Percentiles rank a stretch among this genome's conserved stretches.
These are phyloP conservation scores for Nannobrachium achirus DNA, from an alignment of 2,113 vertebrate genomes.

Conservation along the genomic window DNA sequence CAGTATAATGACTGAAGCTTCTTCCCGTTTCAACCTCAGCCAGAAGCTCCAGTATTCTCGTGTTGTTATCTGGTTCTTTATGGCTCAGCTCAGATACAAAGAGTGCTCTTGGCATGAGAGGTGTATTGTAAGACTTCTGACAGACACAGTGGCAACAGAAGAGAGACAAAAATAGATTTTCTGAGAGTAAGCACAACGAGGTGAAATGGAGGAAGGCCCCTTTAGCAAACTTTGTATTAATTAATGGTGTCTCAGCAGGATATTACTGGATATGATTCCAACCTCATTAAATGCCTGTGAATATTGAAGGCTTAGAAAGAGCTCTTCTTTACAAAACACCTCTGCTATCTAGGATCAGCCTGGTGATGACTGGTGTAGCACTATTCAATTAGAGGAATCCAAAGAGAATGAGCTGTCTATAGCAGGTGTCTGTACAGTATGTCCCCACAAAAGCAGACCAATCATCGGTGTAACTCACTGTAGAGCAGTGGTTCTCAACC, in stretches of 20 bases:
- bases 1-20: slow-evolving; percentile 34
- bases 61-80: slow-evolving; percentile 31
- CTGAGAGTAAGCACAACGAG: slow-evolving; percentile 74
- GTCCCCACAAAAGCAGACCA: not conserved
- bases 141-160: slow-evolving; percentile 63
- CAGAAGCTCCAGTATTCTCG: slow-evolving; percentile 46
- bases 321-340: slow-evolving; percentile 36
- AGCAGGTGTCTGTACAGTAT: not conserved
- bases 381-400: too few relatives aligned
- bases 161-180: slow-evolving; percentile 74
- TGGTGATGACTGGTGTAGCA: too few relatives aligned
- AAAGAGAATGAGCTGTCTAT: too few relatives aligned
- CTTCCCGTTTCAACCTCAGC: slow-evolving; percentile 39
- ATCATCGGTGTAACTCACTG: too few relatives aligned
- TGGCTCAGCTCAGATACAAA: slow-evolving; percentile 45
- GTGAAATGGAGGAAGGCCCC: slow-evolving; percentile 59
- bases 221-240: slow-evolving; percentile 75
- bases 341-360: too few relatives aligned
- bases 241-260: slow-evolving; percentile 76
- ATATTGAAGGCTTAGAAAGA: slow-evolving; percentile 59
- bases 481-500: too few relatives aligned
- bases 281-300: slow-evolving; percentile 48
- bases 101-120: slow-evolving; percentile 51
- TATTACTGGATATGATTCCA: slow-evolving; percentile 56
- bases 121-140: slow-evolving; percentile 59